Evolutionary conservation across 2,888 invertebrate genomes (phyloP), one percentile per base, ranked within the genome.

Genomic region (Macrophya annulata): DNA sequence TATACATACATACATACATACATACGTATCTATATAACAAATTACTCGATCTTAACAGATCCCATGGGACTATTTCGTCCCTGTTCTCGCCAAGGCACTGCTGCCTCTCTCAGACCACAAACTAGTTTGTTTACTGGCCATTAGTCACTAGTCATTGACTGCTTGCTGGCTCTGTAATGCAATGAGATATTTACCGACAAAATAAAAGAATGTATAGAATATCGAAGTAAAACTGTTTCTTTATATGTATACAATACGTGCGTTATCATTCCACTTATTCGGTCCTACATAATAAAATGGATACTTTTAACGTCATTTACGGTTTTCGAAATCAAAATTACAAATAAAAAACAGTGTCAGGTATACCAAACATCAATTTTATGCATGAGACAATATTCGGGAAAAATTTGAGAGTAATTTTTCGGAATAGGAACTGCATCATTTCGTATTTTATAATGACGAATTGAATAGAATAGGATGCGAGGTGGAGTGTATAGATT

Each of bases 121-220:
- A 51, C 31, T 77, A 51, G 77, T 77, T 77, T 77, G 55, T 77
- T 77, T 77, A 55, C 51, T 45, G 51, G 31, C 25, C 77, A 77
- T 77, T 77, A 77, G 21, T 77, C 77, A 77, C 77, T 25, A 48
- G 77, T 77, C 77, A 77, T 77, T 77, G 77, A 77, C 77, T 77
- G 77, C 55, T 17, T 4, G n/a, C 76, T 76, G 71, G 74, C 43
- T 74, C 6, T 17, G 21, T 12, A 74, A 12, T 12, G 31, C 25
- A 21, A 0, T 45, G 74, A 45, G 74, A 74, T 31, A 74, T 74
- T 21, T 21, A 25, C 21, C 25, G n/a, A 12, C 3, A 17, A 51
- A 51, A 51, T 17, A 51, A 17, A 51, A 51, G 17, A 17, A 51
- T 17, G 3, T 17, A 5, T 5, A 48, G n/a, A n/a, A n/a, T n/a